A percentile compares a stretch with the other conserved stretches of the same genome.
Conservation (phyloP, 53 echinoderm and acorn worm species). For the Paelopatides confundens region DNA sequence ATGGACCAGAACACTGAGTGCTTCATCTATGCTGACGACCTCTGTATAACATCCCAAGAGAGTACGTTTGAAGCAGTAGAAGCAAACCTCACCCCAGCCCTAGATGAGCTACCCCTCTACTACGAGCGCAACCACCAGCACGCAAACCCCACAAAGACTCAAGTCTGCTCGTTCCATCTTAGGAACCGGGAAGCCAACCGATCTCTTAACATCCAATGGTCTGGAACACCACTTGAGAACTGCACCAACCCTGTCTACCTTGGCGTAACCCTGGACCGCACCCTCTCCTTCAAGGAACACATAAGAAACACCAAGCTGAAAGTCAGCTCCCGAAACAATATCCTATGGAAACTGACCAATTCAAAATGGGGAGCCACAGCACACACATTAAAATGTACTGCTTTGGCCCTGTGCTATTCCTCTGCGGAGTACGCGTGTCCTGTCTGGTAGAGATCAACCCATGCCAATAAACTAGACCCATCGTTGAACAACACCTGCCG, state of each 20-base stretch:
- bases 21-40: conserved; percentile 64
- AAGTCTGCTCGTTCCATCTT: conserved; percentile 51
- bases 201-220: neutral
- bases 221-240: conserved; percentile 14
- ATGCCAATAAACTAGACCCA: too few relatives aligned
- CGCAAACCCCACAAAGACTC: conserved; percentile 56
- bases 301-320: conserved; percentile 19
- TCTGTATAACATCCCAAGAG: conserved; percentile 50
- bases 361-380: too few relatives aligned
- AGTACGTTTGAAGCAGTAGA: conserved; percentile 29
- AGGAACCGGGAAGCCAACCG: conserved; percentile 47
- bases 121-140: conserved; percentile 51
- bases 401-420: too few relatives aligned
- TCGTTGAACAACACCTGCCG: too few relatives aligned
- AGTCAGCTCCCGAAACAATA: too few relatives aligned
- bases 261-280: too few relatives aligned
- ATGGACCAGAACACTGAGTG: conserved; percentile 28
- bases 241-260: conserved; percentile 44
- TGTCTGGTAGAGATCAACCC: too few relatives aligned
- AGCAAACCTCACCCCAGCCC: conserved; percentile 1
- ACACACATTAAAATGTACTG: too few relatives aligned
- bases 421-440: too few relatives aligned
- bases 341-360: too few relatives aligned
- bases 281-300: too few relatives aligned
- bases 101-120: too few relatives aligned